Base-by-base conservation (phyloP, 2,113 vertebrate genomes). In the Bujurquina vittata region DNA sequence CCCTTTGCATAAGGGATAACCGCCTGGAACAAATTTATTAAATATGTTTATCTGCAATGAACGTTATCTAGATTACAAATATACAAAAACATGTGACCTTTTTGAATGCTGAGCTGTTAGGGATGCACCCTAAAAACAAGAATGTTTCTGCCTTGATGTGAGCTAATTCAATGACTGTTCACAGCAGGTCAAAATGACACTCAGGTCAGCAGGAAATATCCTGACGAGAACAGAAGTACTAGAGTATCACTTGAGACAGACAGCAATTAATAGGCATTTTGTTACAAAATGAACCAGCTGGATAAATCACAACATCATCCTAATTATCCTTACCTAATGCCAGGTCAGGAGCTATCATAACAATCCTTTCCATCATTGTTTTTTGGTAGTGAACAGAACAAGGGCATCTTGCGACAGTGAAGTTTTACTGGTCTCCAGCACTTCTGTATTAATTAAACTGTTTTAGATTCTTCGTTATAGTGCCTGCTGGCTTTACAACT, bases 131-230 rank as follows among this genome's bases (percentile, higher is more conserved):
- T 40, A 23, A 40, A 9, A 65, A 40, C 22, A 26, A 26, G 26
- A 26, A 26, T 26, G 26, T 26, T 26, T 26, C 26, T 26, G 26
- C 26, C 26, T 26, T 26, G 26, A 26, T 26, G 26, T 26, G 26
- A 26, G 26, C 12, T 0, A 15, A 23, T 22, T 40, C 22, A 35
- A 14, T 63, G 12, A 40, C 35, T 63, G 35, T 40, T 15, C 4
- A 3, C 62, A 65, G 0, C 0, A 65, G 40, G 35, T 43, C 35
- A 65, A 65, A 65, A 65, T n/a, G 7, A 65, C 0, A 43, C 40
- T 65, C 62, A 65, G n/a, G n/a, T 65, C 35, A 17, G 35, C 35
- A 65, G 62, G 62, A 65, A 65, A 65, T 65, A n/a, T n/a, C n/a
- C 35, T 65, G 40, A 17, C 3, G 62, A 37, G 37, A 67, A 22